A percentile compares a stretch with the other conserved stretches of the same genome.
Conservation (phyloP, 2,113 vertebrate genomes). For the Syngnathus floridae region DNA sequence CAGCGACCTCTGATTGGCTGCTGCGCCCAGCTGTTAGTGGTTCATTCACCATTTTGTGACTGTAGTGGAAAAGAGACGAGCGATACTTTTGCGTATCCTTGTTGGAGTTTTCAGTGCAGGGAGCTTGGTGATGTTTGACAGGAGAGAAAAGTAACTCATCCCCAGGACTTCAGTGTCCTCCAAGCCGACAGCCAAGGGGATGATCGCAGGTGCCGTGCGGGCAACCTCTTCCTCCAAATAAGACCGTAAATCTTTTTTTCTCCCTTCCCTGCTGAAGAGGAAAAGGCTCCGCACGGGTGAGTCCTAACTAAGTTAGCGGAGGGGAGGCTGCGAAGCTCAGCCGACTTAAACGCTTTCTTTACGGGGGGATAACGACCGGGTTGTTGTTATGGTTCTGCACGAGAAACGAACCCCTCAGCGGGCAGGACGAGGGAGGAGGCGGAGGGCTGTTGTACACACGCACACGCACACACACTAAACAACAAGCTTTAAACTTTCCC, state of each 20-base stretch:
- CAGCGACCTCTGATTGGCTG: conserved; percentile 76
- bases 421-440: conserved; percentile 34
- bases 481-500: conserved; percentile 69
- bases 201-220: conserved; percentile 39
- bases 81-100: conserved; percentile 71
- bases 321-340: background rate
- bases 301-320: conserved; percentile 59
- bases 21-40: conserved; percentile 84
- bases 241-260: conserved; percentile 53
- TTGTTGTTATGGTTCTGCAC: conserved; percentile 35
- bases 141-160: conserved; percentile 49
- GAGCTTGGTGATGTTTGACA: background rate
- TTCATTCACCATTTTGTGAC: conserved; percentile 99
- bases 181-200: conserved; percentile 54
- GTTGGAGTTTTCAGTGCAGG: conserved; percentile 68
- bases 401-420: conserved; percentile 47
- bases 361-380: background rate
- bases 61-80: conserved; percentile 83
- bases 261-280: conserved; percentile 25
- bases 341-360: background rate
- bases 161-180: conserved; percentile 22
- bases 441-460: background rate
- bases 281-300: conserved; percentile 62
- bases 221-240: conserved; percentile 51
- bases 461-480: conserved; percentile 27